These are phyloP conservation scores for Pipa parva DNA, from an alignment of 2,113 vertebrate genomes.

Conservation along the genomic window DNA sequence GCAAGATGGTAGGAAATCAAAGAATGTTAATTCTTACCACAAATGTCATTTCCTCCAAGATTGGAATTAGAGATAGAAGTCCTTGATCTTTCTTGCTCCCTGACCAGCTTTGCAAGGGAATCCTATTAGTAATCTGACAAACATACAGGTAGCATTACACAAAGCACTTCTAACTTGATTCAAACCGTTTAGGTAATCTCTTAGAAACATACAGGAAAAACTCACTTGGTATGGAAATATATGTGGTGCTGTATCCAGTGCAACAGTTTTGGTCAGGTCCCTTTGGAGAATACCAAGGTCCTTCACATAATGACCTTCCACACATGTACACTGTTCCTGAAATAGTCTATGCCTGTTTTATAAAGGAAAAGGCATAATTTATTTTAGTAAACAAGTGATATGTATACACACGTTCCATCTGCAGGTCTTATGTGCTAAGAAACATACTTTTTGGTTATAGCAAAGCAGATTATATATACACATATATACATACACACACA, in stretches of 20 bases:
- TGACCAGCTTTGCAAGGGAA: conserved; percentile 65
- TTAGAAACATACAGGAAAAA: not conserved
- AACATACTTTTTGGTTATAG: too few relatives aligned
- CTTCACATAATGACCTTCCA: conserved; percentile 75
- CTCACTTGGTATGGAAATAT: conserved; percentile 68
- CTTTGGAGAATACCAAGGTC: conserved; percentile 65
- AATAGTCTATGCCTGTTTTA: conserved; percentile 67
- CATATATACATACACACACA: too few relatives aligned
- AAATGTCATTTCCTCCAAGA: conserved; percentile 61
- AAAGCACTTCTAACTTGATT: not conserved
- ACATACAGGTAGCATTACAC: fast-evolving
- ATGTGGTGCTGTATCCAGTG: conserved; percentile 69
- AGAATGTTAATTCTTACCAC: conserved; percentile 49
- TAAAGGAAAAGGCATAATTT: not conserved
- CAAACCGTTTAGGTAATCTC: not conserved
- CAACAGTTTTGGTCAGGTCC: conserved; percentile 67
- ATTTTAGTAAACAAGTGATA: not conserved
- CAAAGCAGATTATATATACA: too few relatives aligned
- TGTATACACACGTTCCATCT: not conserved
- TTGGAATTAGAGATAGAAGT: conserved; percentile 61
- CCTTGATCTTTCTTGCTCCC: conserved; percentile 62
- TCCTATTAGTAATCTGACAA: conserved; percentile 68
- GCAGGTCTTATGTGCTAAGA: not conserved
- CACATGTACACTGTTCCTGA: conserved; percentile 69
- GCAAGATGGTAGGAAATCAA: not conserved